phyloP scores from a whole-genome alignment of 2,113 vertebrate species.

The Syngnathus scovelli region DNA sequence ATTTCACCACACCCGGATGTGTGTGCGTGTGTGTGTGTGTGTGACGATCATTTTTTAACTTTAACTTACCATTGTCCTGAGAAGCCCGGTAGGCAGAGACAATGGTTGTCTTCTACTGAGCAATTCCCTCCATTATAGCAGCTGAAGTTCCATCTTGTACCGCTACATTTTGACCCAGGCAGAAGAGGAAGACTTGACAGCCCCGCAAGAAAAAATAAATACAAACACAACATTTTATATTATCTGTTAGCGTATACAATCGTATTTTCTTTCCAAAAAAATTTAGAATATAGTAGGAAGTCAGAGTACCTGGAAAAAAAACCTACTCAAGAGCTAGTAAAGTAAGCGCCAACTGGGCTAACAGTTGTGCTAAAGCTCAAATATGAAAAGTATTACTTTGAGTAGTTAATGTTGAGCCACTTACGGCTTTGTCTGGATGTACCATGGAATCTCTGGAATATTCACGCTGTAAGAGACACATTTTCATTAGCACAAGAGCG shows the following conservation, averaged over 20 bases:
- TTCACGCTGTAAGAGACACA: constrained; percentile 53
- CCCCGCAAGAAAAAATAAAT: neutral
- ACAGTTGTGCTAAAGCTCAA: neutral
- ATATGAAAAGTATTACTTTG: neutral
- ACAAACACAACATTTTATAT: neutral
- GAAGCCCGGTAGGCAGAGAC: constrained; percentile 76
- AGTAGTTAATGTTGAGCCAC: constrained; percentile 26
- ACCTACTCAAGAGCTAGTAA: neutral
- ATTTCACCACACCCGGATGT: too few species aligned
- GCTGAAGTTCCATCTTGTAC: constrained; percentile 75
- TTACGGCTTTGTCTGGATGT: constrained; percentile 66
- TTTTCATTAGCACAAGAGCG: constrained; percentile 1
- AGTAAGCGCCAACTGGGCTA: neutral
- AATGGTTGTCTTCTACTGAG: constrained; percentile 51
- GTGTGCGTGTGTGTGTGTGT: too few species aligned
- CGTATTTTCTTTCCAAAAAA: too few species aligned
- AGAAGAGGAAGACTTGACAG: constrained; percentile 68
- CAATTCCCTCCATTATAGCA: constrained; percentile 87
- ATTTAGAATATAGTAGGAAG: too few species aligned
- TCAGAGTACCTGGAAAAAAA: neutral
- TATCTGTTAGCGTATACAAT: neutral
- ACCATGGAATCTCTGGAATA: constrained; percentile 68
- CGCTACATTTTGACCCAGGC: constrained; percentile 73
- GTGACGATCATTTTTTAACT: neutral
- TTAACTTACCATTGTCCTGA: constrained; percentile 78